Evolutionary conservation across 2,888 invertebrate genomes (phyloP).

Genomic region (Atethmia centrago): DNA sequence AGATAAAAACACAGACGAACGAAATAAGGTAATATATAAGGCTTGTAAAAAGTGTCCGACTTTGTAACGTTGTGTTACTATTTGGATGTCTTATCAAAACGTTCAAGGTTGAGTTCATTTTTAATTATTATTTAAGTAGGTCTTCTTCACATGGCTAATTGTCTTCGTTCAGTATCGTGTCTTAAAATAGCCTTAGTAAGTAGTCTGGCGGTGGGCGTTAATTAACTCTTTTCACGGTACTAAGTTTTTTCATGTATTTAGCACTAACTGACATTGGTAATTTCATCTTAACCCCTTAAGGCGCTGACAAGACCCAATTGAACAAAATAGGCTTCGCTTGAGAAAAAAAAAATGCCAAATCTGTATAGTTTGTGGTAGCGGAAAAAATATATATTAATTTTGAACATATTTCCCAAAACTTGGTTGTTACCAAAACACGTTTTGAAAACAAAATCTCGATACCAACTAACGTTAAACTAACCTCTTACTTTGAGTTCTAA

Average conservation of each 20-base stretch:
- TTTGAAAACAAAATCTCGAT: no score
- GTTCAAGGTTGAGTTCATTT: slow-evolving; percentile 28
- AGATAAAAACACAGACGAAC: background rate
- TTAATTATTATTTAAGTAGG: slow-evolving; percentile 10
- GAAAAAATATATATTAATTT: no score
- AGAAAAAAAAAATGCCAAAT: no score
- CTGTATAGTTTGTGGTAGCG: no score
- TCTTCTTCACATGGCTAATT: slow-evolving; percentile 3
- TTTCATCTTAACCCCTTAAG: background rate
- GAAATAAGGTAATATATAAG: no score
- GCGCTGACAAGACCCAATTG: no score
- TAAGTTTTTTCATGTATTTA: slow-evolving; percentile 8
- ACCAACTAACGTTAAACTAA: no score
- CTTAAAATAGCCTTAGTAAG: slow-evolving; percentile 40
- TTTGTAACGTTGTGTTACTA: slow-evolving; percentile 19
- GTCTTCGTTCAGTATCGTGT: slow-evolving; percentile 16
- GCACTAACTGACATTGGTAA: background rate
- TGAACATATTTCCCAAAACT: no score
- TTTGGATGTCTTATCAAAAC: slow-evolving; percentile 46
- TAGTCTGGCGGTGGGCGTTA: slow-evolving; percentile 13
- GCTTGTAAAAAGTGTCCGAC: background rate
- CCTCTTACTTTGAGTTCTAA: no score
- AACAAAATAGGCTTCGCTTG: no score
- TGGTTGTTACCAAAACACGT: no score
- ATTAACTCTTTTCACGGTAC: slow-evolving; percentile 12